These are phyloP conservation scores for Psilanteris sp. DNA, from an alignment of 1,140 invertebrate genomes.

Conservation along the genomic window DNA sequence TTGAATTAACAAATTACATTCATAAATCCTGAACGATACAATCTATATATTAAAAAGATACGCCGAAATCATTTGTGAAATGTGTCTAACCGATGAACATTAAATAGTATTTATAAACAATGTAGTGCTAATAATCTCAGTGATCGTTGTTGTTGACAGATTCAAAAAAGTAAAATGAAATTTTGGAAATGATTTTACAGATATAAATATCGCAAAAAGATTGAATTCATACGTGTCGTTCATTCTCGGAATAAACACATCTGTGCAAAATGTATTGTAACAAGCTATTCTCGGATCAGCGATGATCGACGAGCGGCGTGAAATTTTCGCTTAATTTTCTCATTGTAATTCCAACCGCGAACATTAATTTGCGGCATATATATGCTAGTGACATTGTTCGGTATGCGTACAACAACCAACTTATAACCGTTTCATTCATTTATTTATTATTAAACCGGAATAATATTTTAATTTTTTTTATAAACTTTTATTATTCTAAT, in stretches of 20 bases:
- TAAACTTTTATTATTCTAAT: no score
- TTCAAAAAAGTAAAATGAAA: slow-evolving; percentile 41
- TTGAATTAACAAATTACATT: no score
- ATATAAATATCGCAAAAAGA: slow-evolving; percentile 31
- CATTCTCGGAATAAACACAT: slow-evolving; percentile 5
- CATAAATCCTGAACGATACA: no score
- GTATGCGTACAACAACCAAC: no score
- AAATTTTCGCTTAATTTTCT: slow-evolving; percentile 64
- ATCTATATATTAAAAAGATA: no score
- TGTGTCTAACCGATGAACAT: background rate
- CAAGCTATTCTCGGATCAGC: slow-evolving; percentile 48
- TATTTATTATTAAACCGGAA: no score
- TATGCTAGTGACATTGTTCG: slow-evolving; percentile 34
- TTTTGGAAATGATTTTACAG: slow-evolving; percentile 36
- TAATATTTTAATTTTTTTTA: no score
- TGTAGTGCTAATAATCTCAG: slow-evolving; percentile 17
- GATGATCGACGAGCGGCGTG: slow-evolving; percentile 55
- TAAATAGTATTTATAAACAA: slow-evolving; percentile 4
- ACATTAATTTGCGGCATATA: slow-evolving; percentile 53
- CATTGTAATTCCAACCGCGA: slow-evolving; percentile 58
- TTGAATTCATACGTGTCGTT: slow-evolving; percentile 9
- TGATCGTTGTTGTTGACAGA: slow-evolving; percentile 26
- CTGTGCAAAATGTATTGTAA: slow-evolving; percentile 47
- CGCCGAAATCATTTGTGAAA: no score
- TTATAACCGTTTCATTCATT: no score